Evolutionary conservation across 2,888 invertebrate species (phyloP).

Genomic region (Oxytorus armatus): DNA sequence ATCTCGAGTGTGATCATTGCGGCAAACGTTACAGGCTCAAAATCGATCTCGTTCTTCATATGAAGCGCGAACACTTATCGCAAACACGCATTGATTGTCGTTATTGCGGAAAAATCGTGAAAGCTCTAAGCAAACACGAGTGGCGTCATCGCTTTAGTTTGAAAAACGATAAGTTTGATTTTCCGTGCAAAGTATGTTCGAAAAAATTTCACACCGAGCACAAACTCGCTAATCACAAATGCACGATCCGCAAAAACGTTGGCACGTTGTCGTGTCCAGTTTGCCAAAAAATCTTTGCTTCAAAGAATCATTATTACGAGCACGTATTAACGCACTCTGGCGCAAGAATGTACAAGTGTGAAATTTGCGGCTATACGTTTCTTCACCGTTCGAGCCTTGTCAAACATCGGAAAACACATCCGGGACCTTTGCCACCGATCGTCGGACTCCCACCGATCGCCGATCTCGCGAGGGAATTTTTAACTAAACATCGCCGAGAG

Average conservation of each 20-base stretch:
- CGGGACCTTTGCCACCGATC: conserved; percentile 73
- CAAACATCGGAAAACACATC: conserved; percentile 76
- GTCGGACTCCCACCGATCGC: conserved; percentile 59
- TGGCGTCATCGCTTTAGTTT: conserved; percentile 67
- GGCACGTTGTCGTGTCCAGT: conserved; percentile 69
- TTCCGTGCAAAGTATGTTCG: conserved; percentile 68
- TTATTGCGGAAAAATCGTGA: conserved; percentile 71
- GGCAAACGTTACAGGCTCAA: conserved; percentile 71
- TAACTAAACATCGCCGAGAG: conserved; percentile 42
- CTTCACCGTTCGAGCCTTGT: conserved; percentile 77
- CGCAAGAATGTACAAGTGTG: conserved; percentile 79
- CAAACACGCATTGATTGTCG: conserved; percentile 63
- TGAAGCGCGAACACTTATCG: conserved; percentile 55
- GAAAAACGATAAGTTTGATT: conserved; percentile 50
- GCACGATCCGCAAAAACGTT: background rate
- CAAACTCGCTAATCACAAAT: conserved; percentile 68
- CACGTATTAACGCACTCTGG: conserved; percentile 79
- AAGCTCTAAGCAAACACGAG: conserved; percentile 68
- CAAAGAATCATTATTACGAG: conserved; percentile 76
- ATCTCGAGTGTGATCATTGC: conserved; percentile 70
- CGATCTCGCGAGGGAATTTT: conserved; percentile 64
- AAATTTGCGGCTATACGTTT: conserved; percentile 76
- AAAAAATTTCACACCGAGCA: conserved; percentile 68
- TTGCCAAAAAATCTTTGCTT: conserved; percentile 74
- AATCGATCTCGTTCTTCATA: conserved; percentile 70